Evolutionary conservation across 2,888 invertebrate genomes (phyloP), one percentile per base, ranked within the genome.

Genomic region (Campoplex capitator): DNA sequence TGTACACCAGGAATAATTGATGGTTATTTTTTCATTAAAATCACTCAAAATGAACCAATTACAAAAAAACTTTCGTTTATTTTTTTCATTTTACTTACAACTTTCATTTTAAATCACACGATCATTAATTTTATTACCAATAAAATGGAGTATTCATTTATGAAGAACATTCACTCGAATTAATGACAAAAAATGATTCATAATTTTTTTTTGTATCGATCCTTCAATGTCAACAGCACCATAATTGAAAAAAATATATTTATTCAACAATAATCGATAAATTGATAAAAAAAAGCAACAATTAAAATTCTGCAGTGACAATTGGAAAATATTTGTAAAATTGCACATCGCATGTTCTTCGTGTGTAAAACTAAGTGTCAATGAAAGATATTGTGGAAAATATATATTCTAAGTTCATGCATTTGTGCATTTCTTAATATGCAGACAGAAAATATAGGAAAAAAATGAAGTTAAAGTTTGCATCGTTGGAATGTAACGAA

Each of bases 331-430:
- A 3, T 32, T 32, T 16, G 2, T 32, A 32, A 62, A 62, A 32
- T 58, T 58, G 51, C 28, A 28, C 4, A 58, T 58, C 13, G 28
- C 56, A 58, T 28, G 4, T 28, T 62, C 16, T 3, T 28, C 32
- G 16, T 32, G 62, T 11, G 62, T 28, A 32, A 16, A 58, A 28
- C 28, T 11, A 28, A 58, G 58, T 58, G 58, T 32, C 13, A 58
- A 32, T 62, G 23, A 75, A 45, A 75, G 11, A 58, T 56, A 74
- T 42, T n/a, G 23, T 7, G 38, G 13, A 18, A 56, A 58, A 28
- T n/a, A 35, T 56, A 18, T 13, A 67, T 23, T 58, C 45, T 62
- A 18, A 23, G 45, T 70, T 76, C 83, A 76, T 83, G 82, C 82
- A 58, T 83, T 35, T 45, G 56, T 62, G 62, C 62, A 28, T 51